Conservation (phyloP, 2,888 invertebrate genomes). For the Cerceris ruficornis region DNA sequence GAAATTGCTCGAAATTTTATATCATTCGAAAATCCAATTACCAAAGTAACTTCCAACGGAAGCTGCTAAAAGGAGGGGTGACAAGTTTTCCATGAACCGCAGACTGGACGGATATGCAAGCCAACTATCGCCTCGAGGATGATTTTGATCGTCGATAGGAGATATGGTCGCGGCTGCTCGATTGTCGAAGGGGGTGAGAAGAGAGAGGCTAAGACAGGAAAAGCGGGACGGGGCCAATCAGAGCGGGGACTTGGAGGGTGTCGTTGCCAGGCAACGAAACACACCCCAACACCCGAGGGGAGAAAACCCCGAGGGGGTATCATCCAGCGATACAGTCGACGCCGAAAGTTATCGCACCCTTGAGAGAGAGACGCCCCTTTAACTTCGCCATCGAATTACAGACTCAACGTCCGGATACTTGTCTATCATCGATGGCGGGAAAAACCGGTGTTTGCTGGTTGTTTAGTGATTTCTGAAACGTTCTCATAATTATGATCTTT, state of each 20-base stretch:
- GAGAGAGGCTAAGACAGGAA: conserved; percentile 71
- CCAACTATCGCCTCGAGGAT: conserved; percentile 38
- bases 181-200: conserved; percentile 58
- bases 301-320: conserved; percentile 70
- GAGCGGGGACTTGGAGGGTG: conserved; percentile 75
- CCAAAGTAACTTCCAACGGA: too few species aligned
- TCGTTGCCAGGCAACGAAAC: conserved; percentile 80
- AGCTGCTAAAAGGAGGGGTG: too few species aligned
- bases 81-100: too few species aligned
- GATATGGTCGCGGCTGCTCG: conserved; percentile 43
- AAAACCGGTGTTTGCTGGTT: background rate
- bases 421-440: conserved; percentile 21
- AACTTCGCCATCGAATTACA: conserved; percentile 56
- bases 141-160: conserved; percentile 60
- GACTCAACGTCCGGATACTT: conserved; percentile 51
- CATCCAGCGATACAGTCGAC: conserved; percentile 69
- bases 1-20: too few species aligned
- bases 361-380: conserved; percentile 59
- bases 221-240: conserved; percentile 77
- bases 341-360: conserved; percentile 70
- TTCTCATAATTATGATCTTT: background rate
- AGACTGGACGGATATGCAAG: too few species aligned
- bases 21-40: too few species aligned
- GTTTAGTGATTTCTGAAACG: conserved; percentile 3
- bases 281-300: conserved; percentile 73